These are phyloP conservation scores for Coptodon bakossiorum DNA, from an alignment of 2,113 vertebrate genomes.

Conservation along the genomic window DNA sequence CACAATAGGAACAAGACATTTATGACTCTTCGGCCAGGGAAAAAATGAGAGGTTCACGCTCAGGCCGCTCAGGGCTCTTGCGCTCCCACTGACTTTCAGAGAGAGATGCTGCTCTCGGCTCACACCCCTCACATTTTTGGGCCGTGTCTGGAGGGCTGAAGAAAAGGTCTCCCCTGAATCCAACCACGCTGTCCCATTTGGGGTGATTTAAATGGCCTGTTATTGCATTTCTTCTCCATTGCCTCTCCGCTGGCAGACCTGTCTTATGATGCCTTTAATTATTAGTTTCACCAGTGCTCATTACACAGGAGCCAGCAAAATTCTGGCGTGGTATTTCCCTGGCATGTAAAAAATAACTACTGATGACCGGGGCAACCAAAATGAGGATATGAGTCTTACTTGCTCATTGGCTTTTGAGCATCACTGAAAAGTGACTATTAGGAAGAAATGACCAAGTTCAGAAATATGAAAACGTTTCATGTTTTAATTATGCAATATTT, in stretches of 20 bases:
- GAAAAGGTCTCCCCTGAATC: constrained; percentile 53
- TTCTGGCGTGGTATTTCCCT: constrained; percentile 6
- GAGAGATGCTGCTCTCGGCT: constrained; percentile 30
- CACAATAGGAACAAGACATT: constrained; percentile 79
- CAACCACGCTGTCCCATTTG: constrained; percentile 64
- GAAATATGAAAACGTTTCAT: fast-evolving
- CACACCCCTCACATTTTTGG: constrained; percentile 54
- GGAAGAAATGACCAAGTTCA: neutral
- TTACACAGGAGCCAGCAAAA: constrained; percentile 33
- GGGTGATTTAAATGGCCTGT: constrained; percentile 70
- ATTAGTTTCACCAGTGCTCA: constrained; percentile 36
- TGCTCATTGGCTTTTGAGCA: neutral
- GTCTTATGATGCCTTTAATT: constrained; percentile 48
- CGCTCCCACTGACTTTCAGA: constrained; percentile 45
- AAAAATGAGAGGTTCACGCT: constrained; percentile 58
- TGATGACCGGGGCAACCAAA: constrained; percentile 38
- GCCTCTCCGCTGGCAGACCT: constrained; percentile 33
- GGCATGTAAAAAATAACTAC: constrained; percentile 20
- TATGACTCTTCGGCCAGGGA: constrained; percentile 65
- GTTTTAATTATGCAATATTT: neutral
- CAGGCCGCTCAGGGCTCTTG: constrained; percentile 28
- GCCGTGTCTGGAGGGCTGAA: constrained; percentile 33
- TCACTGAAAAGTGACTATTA: neutral
- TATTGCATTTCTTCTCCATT: constrained; percentile 68
- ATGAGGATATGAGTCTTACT: neutral